Evolutionary conservation across 2,113 vertebrate species (phyloP).

Genomic region (Monarcha castaneiventris): DNA sequence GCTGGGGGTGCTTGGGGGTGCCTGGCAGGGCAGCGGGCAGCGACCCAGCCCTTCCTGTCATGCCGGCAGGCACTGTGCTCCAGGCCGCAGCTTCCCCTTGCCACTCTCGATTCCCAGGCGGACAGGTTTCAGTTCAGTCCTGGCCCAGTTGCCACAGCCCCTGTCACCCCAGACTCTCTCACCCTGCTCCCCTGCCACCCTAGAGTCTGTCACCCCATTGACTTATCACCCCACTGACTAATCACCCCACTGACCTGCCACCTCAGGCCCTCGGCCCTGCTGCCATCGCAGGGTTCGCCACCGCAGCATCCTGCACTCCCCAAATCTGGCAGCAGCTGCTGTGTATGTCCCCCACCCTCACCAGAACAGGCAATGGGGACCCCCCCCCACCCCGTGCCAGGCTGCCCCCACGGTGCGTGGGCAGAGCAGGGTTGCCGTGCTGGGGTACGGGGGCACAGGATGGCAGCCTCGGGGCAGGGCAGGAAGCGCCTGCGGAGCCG

Average conservation of each 20-base stretch:
- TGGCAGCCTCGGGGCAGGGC: conserved; percentile 15
- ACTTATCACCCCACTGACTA: not conserved
- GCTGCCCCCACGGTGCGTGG: accelerated
- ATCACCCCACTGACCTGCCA: not conserved
- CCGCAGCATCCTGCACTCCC: not conserved
- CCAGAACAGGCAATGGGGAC: accelerated
- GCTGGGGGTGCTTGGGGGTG: not conserved
- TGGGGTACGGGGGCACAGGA: not conserved
- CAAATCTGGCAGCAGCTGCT: not conserved
- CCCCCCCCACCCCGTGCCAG: not conserved
- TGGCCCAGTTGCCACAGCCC: not conserved
- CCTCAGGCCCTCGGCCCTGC: not conserved
- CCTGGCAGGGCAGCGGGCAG: not conserved
- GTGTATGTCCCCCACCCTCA: accelerated
- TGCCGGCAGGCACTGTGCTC: conserved; percentile 65
- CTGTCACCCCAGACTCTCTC: not conserved
- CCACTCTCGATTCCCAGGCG: conserved; percentile 65
- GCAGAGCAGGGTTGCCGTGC: not conserved
- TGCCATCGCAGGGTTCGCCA: not conserved
- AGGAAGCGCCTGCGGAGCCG: conserved; percentile 55
- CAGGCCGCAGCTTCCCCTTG: conserved; percentile 73
- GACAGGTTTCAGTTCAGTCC: conserved; percentile 60
- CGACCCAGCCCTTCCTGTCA: conserved; percentile 70
- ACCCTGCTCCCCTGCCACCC: not conserved
- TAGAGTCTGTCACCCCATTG: not conserved